Conservation (phyloP, 1,140 invertebrate species). For the Periplaneta americana region DNA sequence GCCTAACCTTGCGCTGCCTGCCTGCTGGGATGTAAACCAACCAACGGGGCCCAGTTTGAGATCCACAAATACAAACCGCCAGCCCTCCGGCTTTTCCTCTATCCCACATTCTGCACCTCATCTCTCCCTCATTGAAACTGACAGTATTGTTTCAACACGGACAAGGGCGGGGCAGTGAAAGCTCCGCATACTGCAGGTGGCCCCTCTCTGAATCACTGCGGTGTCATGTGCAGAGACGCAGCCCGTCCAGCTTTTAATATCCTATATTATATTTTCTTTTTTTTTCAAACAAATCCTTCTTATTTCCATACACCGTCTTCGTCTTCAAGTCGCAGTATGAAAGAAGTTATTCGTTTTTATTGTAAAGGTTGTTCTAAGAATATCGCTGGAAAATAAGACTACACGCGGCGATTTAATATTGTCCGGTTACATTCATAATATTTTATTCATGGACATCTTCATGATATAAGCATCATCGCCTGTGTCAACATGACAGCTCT, state of each 20-base stretch:
- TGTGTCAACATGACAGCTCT: too few relatives aligned
- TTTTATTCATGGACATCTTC: too few relatives aligned
- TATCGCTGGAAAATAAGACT: too few relatives aligned
- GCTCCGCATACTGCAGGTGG: too few relatives aligned
- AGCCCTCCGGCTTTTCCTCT: neutral
- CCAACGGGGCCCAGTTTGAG: too few relatives aligned
- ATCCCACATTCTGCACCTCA: too few relatives aligned
- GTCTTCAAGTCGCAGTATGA: neutral
- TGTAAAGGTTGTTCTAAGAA: neutral
- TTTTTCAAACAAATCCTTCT: neutral
- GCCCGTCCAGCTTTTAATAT: too few relatives aligned
- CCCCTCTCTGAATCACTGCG: neutral
- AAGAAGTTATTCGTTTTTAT: neutral
- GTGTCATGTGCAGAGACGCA: neutral
- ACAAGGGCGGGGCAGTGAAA: neutral
- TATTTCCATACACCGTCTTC: too few relatives aligned
- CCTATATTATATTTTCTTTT: neutral
- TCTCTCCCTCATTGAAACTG: neutral
- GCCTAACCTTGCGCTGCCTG: neutral
- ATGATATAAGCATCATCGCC: too few relatives aligned
- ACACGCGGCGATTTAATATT: too few relatives aligned
- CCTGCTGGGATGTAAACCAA: too few relatives aligned
- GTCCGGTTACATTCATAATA: too few relatives aligned
- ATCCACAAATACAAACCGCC: neutral
- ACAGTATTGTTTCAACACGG: neutral